phyloP scores from a whole-genome alignment of 2,797 vertebrate genomes.

The Momotus momota region DNA sequence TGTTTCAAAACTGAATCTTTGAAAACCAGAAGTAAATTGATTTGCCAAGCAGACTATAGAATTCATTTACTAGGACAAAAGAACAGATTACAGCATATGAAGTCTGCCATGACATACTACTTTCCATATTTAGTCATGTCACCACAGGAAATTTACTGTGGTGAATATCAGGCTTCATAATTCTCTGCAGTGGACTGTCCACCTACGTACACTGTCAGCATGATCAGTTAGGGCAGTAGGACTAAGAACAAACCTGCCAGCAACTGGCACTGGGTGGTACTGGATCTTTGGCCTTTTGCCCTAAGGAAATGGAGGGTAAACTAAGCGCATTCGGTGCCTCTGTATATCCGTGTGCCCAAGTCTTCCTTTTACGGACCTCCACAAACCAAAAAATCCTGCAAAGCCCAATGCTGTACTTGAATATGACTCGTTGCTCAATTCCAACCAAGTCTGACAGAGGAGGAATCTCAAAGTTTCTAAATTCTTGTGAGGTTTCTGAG shows the following conservation, averaged over 20 bases:
- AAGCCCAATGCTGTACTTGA: neutral
- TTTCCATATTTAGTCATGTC: neutral
- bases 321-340: neutral
- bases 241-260: neutral
- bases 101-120: neutral
- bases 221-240: accelerated
- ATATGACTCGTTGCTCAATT: neutral
- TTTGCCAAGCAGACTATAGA: neutral
- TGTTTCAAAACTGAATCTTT: neutral
- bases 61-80: slow-evolving; percentile 9
- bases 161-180: neutral
- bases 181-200: neutral
- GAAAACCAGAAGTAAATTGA: neutral
- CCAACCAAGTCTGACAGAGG: neutral
- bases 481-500: neutral
- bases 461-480: neutral
- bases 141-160: neutral
- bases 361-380: neutral
- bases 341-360: no score
- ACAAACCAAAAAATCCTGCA: neutral
- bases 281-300: neutral
- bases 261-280: neutral
- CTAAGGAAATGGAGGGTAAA: neutral
- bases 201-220: neutral
- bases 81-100: neutral